Evolutionary conservation across 2,888 invertebrate species (phyloP).

Genomic region (Apamea crenata): DNA sequence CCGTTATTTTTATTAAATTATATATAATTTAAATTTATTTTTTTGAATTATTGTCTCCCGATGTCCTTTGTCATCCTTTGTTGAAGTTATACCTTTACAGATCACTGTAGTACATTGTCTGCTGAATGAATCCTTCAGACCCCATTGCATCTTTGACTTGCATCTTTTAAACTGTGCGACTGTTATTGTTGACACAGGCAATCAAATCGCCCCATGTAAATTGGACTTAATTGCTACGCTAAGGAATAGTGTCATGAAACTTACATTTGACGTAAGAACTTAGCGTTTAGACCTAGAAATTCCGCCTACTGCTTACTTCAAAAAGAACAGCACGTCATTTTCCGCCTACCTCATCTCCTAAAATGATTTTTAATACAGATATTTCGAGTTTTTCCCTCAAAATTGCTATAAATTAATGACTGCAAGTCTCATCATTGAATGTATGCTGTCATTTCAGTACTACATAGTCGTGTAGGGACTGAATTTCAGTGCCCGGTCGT

Average conservation of each 20-base stretch:
- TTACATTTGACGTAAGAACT: neutral
- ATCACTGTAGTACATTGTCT: too few species aligned
- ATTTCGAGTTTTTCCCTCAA: too few species aligned
- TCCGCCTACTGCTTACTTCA: neutral
- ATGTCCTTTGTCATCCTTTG: neutral
- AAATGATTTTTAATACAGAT: neutral
- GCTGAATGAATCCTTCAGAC: neutral
- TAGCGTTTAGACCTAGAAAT: neutral
- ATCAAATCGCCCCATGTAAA: neutral
- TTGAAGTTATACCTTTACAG: neutral
- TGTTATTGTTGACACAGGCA: too few species aligned
- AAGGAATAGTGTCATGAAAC: neutral
- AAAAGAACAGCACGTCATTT: too few species aligned
- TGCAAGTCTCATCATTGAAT: conserved; percentile 35
- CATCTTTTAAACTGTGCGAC: neutral
- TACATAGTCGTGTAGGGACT: neutral
- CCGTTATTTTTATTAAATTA: conserved; percentile 63
- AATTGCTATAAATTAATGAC: neutral
- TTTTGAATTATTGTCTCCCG: conserved; percentile 16
- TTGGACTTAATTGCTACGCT: too few species aligned
- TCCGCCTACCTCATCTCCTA: neutral
- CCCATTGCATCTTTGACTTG: neutral
- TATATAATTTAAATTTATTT: conserved; percentile 37
- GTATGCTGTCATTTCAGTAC: conserved; percentile 10
- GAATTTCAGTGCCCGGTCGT: neutral